Conservation (phyloP, 2,797 vertebrate genomes). For the Poecilia velifera region DNA sequence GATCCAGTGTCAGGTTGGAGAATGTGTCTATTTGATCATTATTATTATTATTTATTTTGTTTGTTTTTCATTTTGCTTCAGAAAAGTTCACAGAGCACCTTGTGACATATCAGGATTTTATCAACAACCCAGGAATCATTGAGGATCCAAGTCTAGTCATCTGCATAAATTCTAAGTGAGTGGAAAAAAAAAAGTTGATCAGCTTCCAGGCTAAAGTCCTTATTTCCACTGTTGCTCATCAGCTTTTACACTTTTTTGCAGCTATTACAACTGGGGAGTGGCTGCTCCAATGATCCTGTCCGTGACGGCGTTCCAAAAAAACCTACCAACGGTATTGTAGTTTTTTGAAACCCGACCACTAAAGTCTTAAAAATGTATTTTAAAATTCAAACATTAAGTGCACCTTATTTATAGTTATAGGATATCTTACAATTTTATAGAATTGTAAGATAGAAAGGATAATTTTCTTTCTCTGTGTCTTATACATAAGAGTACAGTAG, state of each 20-base stretch:
- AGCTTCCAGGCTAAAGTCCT: neutral
- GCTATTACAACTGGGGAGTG: conserved; percentile 96
- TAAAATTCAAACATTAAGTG: neutral
- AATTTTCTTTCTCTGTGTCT: conserved; percentile 20
- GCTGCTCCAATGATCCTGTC: conserved; percentile 94
- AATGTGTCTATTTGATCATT: neutral
- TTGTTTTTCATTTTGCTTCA: conserved; percentile 51
- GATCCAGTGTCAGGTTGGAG: neutral
- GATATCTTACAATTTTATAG: neutral
- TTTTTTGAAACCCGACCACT: neutral
- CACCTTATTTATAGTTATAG: neutral
- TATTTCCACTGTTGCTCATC: neutral
- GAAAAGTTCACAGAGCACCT: conserved; percentile 89
- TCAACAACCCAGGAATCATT: conserved; percentile 88
- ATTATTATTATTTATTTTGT: neutral
- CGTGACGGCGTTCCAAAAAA: conserved; percentile 92
- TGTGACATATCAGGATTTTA: conserved; percentile 90
- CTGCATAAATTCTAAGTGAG: conserved; percentile 90
- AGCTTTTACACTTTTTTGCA: conserved; percentile 56
- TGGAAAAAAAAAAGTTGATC: neutral
- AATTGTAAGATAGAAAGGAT: neutral
- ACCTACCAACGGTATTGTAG: conserved; percentile 88
- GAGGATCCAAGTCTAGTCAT: conserved; percentile 93
- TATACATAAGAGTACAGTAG: conserved; percentile 81
- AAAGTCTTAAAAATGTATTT: neutral